phyloP scores from a whole-genome alignment of 2,113 vertebrate genomes.

The Sturnus vulgaris region DNA sequence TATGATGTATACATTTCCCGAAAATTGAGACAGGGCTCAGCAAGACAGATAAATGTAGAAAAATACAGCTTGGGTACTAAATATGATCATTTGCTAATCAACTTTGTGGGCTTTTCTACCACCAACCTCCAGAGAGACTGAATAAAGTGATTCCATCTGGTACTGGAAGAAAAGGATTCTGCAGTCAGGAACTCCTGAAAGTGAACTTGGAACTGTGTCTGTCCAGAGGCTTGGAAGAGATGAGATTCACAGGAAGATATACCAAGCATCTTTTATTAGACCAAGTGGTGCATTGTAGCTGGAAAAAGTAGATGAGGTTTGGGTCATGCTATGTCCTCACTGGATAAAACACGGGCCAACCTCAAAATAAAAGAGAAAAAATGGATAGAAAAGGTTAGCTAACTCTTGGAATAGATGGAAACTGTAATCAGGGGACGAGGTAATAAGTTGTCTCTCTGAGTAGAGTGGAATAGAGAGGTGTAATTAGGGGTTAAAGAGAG shows the following conservation, averaged over 20 bases:
- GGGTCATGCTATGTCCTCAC: rapidly evolving
- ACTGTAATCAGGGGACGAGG: background rate
- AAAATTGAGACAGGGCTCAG: background rate
- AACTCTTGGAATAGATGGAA: background rate
- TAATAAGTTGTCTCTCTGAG: background rate
- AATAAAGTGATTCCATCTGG: background rate
- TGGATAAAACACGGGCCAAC: background rate
- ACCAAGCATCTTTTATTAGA: background rate
- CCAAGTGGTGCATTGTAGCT: background rate
- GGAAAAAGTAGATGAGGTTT: background rate
- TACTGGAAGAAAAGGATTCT: background rate
- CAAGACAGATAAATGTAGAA: background rate
- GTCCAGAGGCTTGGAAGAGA: background rate
- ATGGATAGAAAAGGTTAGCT: background rate
- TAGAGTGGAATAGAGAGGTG: background rate
- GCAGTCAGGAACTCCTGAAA: background rate
- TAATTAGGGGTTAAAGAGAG: background rate
- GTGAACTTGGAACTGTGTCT: background rate
- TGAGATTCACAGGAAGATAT: background rate
- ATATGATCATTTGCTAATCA: background rate
- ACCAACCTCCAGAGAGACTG: background rate
- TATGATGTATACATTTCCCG: background rate
- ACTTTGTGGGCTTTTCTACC: background rate
- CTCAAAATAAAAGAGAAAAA: background rate
- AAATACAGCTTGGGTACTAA: background rate